Evolutionary conservation across 2,888 invertebrate genomes (phyloP).

Genomic region (Coenonympha arcania): DNA sequence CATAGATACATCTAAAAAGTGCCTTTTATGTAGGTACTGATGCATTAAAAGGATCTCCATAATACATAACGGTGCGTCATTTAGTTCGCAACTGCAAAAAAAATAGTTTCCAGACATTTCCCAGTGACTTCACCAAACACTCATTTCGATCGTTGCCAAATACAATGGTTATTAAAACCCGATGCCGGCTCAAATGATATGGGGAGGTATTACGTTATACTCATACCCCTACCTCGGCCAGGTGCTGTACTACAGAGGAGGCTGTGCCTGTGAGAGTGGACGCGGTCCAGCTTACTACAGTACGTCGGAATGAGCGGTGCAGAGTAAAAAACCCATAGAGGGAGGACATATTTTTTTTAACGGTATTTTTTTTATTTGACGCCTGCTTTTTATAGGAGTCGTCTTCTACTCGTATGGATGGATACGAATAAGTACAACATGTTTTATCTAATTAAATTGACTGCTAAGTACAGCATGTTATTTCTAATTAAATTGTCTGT

Average conservation of each 20-base stretch:
- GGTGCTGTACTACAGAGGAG: slow-evolving; percentile 19
- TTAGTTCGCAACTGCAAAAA: slow-evolving; percentile 36
- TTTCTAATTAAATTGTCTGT: background rate
- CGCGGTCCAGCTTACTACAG: slow-evolving; percentile 64
- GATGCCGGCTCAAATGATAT: slow-evolving; percentile 56
- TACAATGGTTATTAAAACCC: slow-evolving; percentile 74
- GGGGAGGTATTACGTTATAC: slow-evolving; percentile 44
- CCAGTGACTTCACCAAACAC: slow-evolving; percentile 52
- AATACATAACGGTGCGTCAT: slow-evolving; percentile 35
- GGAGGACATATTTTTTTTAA: slow-evolving; percentile 1
- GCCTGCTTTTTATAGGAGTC: background rate
- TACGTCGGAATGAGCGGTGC: slow-evolving; percentile 52
- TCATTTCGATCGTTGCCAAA: slow-evolving; percentile 72
- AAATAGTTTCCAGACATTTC: slow-evolving; percentile 58
- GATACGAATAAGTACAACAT: no score
- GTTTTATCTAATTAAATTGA: background rate
- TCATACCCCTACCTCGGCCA: slow-evolving; percentile 31
- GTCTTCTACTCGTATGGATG: background rate
- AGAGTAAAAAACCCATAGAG: slow-evolving; percentile 27
- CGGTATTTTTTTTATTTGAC: background rate
- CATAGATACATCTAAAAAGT: no score
- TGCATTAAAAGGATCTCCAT: background rate
- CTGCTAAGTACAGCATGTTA: background rate
- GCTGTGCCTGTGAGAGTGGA: slow-evolving; percentile 56
- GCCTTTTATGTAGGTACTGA: background rate